These are phyloP conservation scores for Diachasma alloeum DNA, from an alignment of 1,140 invertebrate species.

Conservation along the genomic window DNA sequence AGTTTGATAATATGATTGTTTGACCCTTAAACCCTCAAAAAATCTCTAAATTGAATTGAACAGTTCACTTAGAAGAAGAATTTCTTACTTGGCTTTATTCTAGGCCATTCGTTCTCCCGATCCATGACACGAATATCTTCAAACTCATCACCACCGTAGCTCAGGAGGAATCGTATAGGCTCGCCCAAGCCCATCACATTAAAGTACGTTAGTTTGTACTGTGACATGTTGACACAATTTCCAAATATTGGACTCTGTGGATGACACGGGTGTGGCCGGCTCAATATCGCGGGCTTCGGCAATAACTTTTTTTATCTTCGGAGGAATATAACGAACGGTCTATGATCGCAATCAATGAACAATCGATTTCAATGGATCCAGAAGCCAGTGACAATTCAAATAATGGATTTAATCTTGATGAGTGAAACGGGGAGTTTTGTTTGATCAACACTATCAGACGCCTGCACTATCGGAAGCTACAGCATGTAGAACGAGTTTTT, in stretches of 20 bases:
- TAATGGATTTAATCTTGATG: too few species aligned
- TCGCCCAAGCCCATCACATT: slow-evolving; percentile 74
- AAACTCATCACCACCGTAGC: slow-evolving; percentile 71
- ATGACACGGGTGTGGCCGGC: background rate
- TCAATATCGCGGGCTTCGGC: background rate
- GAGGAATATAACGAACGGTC: too few species aligned
- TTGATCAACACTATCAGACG: too few species aligned
- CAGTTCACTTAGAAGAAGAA: background rate
- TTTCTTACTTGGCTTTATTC: slow-evolving; percentile 64
- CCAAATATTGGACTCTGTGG: background rate
- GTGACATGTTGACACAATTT: slow-evolving; percentile 26
- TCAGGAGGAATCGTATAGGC: slow-evolving; percentile 73
- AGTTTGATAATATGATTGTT: too few species aligned
- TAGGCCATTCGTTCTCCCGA: slow-evolving; percentile 58
- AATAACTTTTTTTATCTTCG: background rate
- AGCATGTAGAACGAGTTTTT: too few species aligned
- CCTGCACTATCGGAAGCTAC: too few species aligned
- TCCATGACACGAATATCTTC: slow-evolving; percentile 70
- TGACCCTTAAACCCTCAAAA: too few species aligned
- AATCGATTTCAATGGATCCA: too few species aligned
- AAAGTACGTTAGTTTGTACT: slow-evolving; percentile 74
- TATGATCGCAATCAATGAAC: too few species aligned
- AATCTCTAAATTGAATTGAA: too few species aligned
- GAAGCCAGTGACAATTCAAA: too few species aligned
- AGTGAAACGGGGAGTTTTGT: too few species aligned